phyloP scores from a whole-genome alignment of 2,888 invertebrate genomes.

The Aethes cnicana region DNA sequence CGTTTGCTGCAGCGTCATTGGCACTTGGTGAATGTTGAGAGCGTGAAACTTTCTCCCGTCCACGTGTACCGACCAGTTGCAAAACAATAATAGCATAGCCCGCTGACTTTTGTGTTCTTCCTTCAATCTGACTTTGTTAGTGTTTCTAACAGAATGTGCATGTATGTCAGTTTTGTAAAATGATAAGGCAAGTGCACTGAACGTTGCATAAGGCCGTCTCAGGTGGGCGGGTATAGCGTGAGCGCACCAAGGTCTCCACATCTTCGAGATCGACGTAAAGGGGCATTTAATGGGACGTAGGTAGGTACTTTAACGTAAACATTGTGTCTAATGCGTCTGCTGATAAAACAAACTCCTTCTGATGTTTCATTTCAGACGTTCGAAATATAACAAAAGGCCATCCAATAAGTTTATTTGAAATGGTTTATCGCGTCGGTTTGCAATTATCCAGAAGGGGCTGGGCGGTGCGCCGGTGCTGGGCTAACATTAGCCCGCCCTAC shows the following conservation, averaged over 20 bases:
- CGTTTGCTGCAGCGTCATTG: neutral
- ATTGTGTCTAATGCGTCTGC: no score
- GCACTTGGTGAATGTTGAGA: neutral
- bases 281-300: conserved; percentile 8
- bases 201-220: conserved; percentile 52
- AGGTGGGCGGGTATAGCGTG: conserved; percentile 46
- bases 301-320: no score
- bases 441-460: conserved; percentile 56
- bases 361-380: no score
- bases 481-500: conserved; percentile 76
- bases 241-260: conserved; percentile 43
- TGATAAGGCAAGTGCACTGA: conserved; percentile 50
- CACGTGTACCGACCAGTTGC: neutral
- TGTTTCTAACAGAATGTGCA: no score
- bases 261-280: conserved; percentile 9
- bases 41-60: neutral
- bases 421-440: conserved; percentile 43
- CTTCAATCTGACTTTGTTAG: no score
- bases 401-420: neutral
- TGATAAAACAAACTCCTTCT: no score
- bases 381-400: no score
- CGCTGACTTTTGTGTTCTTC: neutral
- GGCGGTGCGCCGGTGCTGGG: conserved; percentile 55
- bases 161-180: conserved; percentile 45
- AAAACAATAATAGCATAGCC: neutral